Conservation (phyloP, 53 echinoderm and acorn worm genomes). For the Glandiceps talaboti region DNA sequence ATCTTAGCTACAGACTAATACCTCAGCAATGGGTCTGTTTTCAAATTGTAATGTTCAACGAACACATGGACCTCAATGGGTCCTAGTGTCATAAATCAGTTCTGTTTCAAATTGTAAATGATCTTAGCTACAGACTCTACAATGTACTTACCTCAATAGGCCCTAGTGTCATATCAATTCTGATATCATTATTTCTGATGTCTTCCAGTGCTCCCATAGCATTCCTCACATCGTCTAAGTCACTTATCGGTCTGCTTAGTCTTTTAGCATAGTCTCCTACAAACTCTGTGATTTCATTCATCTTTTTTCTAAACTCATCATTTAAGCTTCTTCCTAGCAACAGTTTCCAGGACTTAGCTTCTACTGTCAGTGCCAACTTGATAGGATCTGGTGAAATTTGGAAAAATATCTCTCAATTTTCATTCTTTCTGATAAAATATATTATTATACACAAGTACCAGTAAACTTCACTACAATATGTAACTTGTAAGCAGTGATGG, state of each 20-base stretch:
- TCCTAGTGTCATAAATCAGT: no score
- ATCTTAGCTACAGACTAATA: no score
- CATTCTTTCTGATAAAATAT: no score
- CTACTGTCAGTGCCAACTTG: conserved; percentile 71
- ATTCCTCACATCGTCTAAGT: conserved; percentile 89
- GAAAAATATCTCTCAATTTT: no score
- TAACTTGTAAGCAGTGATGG: no score
- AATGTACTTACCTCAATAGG: conserved; percentile 77
- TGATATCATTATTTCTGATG: conserved; percentile 81
- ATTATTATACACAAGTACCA: no score
- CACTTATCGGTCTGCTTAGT: conserved; percentile 69
- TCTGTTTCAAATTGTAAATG: no score
- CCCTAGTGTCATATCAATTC: conserved; percentile 95
- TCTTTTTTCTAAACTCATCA: conserved; percentile 85
- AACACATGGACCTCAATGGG: no score
- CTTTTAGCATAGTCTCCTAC: conserved; percentile 77
- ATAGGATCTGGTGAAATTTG: conserved; percentile 98
- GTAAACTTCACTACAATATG: no score
- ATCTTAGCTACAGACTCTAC: no score
- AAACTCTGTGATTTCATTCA: conserved; percentile 90
- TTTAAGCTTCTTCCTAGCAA: conserved; percentile 82
- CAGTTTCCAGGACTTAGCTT: conserved; percentile 90
- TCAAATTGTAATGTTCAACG: no score
- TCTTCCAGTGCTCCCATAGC: conserved; percentile 85
- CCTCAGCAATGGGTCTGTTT: no score